Conservation (phyloP, 2,797 vertebrate genomes). For the Siniperca obscura region DNA sequence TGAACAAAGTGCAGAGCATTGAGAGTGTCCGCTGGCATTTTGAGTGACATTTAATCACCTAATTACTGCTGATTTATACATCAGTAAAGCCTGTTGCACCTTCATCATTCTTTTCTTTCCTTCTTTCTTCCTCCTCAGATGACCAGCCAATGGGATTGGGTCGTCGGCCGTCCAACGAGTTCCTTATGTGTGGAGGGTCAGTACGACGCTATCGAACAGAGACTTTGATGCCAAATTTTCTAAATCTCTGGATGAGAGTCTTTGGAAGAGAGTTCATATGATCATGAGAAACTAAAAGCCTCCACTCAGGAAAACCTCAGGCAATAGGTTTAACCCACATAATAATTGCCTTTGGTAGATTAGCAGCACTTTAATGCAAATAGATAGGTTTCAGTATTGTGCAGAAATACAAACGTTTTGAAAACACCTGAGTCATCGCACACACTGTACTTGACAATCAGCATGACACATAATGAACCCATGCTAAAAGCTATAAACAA, state of each 20-base stretch:
- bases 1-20: slow-evolving; percentile 3
- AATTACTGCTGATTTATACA: slow-evolving; percentile 7
- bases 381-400: background rate
- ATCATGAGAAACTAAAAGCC: background rate
- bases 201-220: slow-evolving; percentile 57
- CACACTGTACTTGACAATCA: background rate
- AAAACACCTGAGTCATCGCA: background rate
- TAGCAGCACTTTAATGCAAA: background rate
- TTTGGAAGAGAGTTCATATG: background rate
- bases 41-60: slow-evolving; percentile 6
- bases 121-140: slow-evolving; percentile 80
- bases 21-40: slow-evolving; percentile 1
- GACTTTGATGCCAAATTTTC: background rate
- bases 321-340: background rate
- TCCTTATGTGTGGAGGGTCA: slow-evolving; percentile 94
- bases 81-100: background rate
- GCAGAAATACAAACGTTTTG: background rate
- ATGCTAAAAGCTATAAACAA: background rate
- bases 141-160: slow-evolving; percentile 89
- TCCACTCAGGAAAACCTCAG: background rate
- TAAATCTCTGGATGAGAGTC: background rate
- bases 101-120: slow-evolving; percentile 3
- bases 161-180: slow-evolving; percentile 92
- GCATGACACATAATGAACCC: background rate
- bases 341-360: background rate